phyloP scores from a whole-genome alignment of 64 coral and sea anemone genomes.

The Actinia tenebrosa region DNA sequence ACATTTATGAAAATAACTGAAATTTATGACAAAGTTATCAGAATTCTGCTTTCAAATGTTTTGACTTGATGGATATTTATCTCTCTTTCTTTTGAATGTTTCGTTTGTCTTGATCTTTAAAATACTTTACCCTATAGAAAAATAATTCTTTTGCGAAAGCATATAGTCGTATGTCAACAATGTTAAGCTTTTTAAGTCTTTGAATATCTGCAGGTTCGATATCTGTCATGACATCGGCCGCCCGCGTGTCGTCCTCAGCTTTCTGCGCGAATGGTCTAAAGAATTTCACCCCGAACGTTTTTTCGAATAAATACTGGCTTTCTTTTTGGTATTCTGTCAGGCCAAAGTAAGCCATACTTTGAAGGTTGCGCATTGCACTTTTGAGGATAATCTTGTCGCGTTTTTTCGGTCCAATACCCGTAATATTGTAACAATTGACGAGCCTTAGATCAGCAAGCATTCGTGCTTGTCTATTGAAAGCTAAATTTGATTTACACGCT shows the following conservation, averaged over 20 bases:
- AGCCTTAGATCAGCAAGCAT: slow-evolving; percentile 89
- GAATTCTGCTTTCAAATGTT: neutral
- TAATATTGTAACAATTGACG: slow-evolving; percentile 73
- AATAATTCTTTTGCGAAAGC: slow-evolving; percentile 58
- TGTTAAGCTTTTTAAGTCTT: slow-evolving; percentile 43
- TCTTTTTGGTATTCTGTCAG: slow-evolving; percentile 86
- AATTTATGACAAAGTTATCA: neutral
- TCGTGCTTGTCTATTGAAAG: slow-evolving; percentile 87
- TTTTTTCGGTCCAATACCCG: slow-evolving; percentile 26
- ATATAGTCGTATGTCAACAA: slow-evolving; percentile 47
- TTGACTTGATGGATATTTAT: neutral
- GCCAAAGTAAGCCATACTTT: slow-evolving; percentile 92
- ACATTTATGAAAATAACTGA: neutral
- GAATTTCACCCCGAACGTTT: slow-evolving; percentile 88
- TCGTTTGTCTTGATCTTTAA: slow-evolving; percentile 18
- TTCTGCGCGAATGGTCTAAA: slow-evolving; percentile 52
- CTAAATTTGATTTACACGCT: slow-evolving; percentile 75
- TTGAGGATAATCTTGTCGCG: slow-evolving; percentile 57
- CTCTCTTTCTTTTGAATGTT: neutral
- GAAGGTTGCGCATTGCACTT: slow-evolving; percentile 82
- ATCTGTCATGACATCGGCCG: neutral
- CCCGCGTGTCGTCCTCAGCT: slow-evolving; percentile 35
- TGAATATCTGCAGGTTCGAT: neutral
- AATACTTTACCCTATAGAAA: slow-evolving; percentile 68
- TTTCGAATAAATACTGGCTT: slow-evolving; percentile 96